These are phyloP conservation scores for Ephydatia muelleri DNA, from an alignment of 37 sponge, comb jelly and placozoan species.

Conservation along the genomic window DNA sequence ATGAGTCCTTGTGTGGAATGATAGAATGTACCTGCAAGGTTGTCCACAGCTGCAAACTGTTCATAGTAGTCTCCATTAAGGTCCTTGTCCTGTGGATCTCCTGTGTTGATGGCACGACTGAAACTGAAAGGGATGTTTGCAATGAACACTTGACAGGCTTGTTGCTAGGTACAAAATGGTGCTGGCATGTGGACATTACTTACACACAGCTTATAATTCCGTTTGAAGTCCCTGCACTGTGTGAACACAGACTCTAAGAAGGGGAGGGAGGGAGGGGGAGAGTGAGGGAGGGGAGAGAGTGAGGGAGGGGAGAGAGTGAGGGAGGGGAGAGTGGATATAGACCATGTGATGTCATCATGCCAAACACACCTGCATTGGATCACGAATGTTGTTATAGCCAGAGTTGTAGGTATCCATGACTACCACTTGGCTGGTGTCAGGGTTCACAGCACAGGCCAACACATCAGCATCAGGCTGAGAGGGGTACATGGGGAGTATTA, in stretches of 20 bases:
- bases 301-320: background rate
- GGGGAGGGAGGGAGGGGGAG: background rate
- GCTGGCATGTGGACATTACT: background rate
- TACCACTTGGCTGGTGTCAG: too few relatives aligned
- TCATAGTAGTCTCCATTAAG: background rate
- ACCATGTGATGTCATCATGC: background rate
- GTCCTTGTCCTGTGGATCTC: constrained; percentile 1
- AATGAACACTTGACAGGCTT: too few relatives aligned
- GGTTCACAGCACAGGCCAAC: too few relatives aligned
- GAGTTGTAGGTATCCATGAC: constrained; percentile 3
- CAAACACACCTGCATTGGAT: background rate
- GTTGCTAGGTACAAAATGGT: background rate
- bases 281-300: background rate
- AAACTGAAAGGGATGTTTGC: background rate
- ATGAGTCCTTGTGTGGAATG: background rate
- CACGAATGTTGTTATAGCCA: background rate
- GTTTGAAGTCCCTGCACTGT: background rate
- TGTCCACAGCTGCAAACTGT: constrained; percentile 9
- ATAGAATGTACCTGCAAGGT: background rate
- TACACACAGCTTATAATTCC: constrained; percentile 12
- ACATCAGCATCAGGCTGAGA: too few relatives aligned
- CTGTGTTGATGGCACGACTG: background rate
- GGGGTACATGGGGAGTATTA: too few relatives aligned
- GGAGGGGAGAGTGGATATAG: background rate
- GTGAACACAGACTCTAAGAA: background rate